Evolutionary conservation across 2,113 vertebrate species (phyloP).

Genomic region (Scortum barcoo): DNA sequence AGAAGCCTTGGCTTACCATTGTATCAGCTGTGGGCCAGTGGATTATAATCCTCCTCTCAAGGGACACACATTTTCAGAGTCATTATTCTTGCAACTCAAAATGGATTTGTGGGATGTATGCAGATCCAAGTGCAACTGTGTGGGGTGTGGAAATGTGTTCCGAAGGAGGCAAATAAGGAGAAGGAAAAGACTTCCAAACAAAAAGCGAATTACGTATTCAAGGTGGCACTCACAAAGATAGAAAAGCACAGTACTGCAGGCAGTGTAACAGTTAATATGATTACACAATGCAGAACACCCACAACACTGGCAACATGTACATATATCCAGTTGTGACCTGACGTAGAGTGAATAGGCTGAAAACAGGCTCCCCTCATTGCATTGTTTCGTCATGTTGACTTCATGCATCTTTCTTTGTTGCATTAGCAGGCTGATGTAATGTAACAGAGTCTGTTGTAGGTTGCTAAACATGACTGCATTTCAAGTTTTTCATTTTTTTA

Average conservation of each 20-base stretch:
- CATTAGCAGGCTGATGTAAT: neutral
- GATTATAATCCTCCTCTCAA: conserved; percentile 63
- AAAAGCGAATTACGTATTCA: conserved; percentile 41
- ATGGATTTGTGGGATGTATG: conserved; percentile 50
- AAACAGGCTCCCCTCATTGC: neutral
- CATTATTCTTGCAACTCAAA: conserved; percentile 59
- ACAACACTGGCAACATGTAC: conserved; percentile 6
- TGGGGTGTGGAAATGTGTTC: conserved; percentile 63
- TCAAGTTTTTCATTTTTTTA: neutral
- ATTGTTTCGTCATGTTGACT: conserved; percentile 1
- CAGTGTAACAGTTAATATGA: conserved; percentile 38
- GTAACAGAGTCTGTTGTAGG: neutral
- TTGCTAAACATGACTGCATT: neutral
- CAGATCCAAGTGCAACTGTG: conserved; percentile 62
- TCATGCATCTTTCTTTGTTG: neutral
- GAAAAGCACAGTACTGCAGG: conserved; percentile 26
- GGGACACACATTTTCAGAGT: conserved; percentile 54
- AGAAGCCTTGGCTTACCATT: conserved; percentile 26
- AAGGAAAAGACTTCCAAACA: conserved; percentile 44
- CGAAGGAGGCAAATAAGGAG: conserved; percentile 55
- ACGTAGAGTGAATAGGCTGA: neutral
- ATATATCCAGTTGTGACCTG: conserved; percentile 4
- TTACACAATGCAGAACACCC: conserved; percentile 55
- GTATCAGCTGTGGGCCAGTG: conserved; percentile 55
- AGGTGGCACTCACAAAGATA: conserved; percentile 44